Evolutionary conservation across 2,113 vertebrate genomes (phyloP).

Genomic region (Hemiprocne comata): DNA sequence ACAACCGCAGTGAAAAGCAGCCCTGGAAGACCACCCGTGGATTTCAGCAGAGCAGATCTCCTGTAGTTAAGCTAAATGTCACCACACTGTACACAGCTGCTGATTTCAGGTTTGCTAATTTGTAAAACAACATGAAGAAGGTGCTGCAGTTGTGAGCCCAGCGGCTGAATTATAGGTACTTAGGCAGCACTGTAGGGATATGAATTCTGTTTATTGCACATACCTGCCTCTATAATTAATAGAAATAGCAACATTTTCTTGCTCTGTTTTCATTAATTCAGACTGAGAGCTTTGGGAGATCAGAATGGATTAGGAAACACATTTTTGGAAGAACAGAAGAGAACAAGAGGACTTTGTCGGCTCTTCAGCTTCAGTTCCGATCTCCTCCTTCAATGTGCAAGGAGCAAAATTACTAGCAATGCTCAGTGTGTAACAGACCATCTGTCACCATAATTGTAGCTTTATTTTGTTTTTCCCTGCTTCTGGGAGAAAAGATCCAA

Average conservation of each 20-base stretch:
- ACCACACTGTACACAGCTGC: background rate
- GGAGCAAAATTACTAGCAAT: background rate
- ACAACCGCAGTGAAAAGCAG: background rate
- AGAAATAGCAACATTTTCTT: constrained; percentile 33
- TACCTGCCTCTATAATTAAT: constrained; percentile 46
- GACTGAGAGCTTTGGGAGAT: background rate
- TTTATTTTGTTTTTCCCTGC: background rate
- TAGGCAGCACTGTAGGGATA: constrained; percentile 28
- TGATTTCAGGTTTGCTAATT: constrained; percentile 33
- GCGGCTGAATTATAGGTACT: constrained; percentile 55
- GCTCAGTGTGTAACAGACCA: background rate
- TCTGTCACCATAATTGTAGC: background rate
- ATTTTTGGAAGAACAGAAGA: background rate
- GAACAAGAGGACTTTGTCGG: background rate
- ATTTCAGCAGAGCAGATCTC: background rate
- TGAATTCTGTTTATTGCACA: constrained; percentile 48
- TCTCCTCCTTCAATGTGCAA: background rate
- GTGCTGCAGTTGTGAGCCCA: background rate
- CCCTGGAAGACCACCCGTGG: background rate
- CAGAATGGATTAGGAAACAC: background rate
- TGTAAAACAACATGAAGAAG: constrained; percentile 32
- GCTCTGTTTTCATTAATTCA: constrained; percentile 44
- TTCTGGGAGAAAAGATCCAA: background rate
- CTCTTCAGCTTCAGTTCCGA: background rate
- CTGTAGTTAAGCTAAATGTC: constrained; percentile 4